Conservation (phyloP, 2,113 vertebrate genomes). For the Ptychochromis oligacanthus region DNA sequence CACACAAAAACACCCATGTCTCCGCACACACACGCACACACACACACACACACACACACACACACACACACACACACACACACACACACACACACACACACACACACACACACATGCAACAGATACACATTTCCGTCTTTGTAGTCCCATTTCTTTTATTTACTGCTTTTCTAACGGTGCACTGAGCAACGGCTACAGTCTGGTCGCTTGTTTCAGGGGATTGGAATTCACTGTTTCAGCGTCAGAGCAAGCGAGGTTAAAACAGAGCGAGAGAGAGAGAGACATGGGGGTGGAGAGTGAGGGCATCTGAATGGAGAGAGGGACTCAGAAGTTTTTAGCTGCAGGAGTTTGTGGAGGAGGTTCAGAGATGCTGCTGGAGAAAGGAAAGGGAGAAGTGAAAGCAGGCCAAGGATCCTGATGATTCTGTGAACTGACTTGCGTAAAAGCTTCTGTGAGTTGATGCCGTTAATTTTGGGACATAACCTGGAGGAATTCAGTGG, state of each 20-base stretch:
- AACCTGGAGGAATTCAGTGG: neutral
- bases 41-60: too few relatives aligned
- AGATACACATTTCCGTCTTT: constrained; percentile 30
- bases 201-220: constrained; percentile 78
- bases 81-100: constrained; percentile 10
- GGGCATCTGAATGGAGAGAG: constrained; percentile 38
- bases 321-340: constrained; percentile 43
- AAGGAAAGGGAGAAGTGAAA: constrained; percentile 35
- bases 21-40: too few relatives aligned
- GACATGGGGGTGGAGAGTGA: neutral
- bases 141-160: constrained; percentile 44
- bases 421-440: neutral
- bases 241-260: constrained; percentile 40
- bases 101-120: neutral
- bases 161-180: constrained; percentile 44
- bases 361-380: constrained; percentile 54
- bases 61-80: too few relatives aligned
- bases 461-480: neutral
- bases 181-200: constrained; percentile 61
- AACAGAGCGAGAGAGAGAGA: neutral
- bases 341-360: constrained; percentile 22
- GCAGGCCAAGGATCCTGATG: neutral
- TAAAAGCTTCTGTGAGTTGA: neutral
- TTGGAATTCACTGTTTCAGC: constrained; percentile 76
- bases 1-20: too few relatives aligned